Evolutionary conservation across 2,888 invertebrate genomes (phyloP), one percentile per base, ranked within the genome.

Genomic region (Ormia ochracea): DNA sequence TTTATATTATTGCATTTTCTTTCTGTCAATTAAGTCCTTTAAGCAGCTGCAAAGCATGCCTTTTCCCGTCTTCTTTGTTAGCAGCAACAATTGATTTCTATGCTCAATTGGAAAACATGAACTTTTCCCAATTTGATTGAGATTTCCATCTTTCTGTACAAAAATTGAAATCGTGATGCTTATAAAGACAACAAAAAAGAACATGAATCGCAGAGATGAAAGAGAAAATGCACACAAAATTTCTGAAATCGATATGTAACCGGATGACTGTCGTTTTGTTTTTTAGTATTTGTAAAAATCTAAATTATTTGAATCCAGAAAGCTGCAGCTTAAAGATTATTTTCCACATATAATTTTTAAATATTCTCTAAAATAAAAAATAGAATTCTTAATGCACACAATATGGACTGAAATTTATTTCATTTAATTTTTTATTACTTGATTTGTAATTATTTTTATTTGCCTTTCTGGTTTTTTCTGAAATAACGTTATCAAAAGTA

Each of bases 141-240:
- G 23, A 56, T 58, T 70, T 61, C 14, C 52, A 78, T 66, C 65
- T 45, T 75, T 79, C 75, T 75, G 59, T 45, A 61, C 28, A 65
- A 65, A 79, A 75, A 75, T 75, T 68, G 66, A 75, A 75, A 68
- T 75, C 75, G 75, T 75, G 66, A 75, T 75, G 66, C 70, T 70
- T 79, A 50, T 45, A 36, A 52, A 38, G 26, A 75, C n/a, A 43
- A 68, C 17, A 66, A 68, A 43, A 52, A 41, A 52, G 50, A 0
- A 38, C 43, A 33, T n/a, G 14, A 75, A 75, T 59, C 52, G 36
- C 19, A 56, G n/a, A 59, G 28, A 50, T 21, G 17, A 56, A 17
- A 12, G 3, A 19, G 7, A 56, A 68, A 23, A 12, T 9, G n/a
- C 6, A 48, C 14, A 17, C 7, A 23, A 4, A 56, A 10, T 36